Conservation (phyloP, 2,113 vertebrate genomes). For the Phycodurus eques region DNA sequence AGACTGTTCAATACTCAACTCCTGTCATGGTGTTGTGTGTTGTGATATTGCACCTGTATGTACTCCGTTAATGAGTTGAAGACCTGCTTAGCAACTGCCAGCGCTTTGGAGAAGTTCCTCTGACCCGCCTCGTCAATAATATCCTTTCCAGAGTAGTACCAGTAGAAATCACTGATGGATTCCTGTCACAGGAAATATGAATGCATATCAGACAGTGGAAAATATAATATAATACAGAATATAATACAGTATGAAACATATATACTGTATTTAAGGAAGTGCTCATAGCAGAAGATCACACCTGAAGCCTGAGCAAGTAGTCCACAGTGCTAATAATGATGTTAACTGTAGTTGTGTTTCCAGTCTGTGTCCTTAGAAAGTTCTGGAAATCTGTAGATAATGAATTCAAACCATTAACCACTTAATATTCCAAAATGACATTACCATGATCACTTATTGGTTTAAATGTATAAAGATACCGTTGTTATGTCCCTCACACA, state of each 20-base stretch:
- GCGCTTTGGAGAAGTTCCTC: slow-evolving; percentile 94
- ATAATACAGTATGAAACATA: not conserved
- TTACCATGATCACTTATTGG: not conserved
- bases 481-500: slow-evolving; percentile 97
- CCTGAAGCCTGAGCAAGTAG: slow-evolving; percentile 94
- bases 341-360: slow-evolving; percentile 96
- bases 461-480: slow-evolving; percentile 71
- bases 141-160: slow-evolving; percentile 98
- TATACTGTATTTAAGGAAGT: not conserved
- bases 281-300: slow-evolving; percentile 38
- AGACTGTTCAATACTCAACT: not conserved
- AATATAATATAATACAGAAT: not conserved
- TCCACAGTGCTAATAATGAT: slow-evolving; percentile 98
- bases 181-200: slow-evolving; percentile 74
- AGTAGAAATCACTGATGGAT: slow-evolving; percentile 99
- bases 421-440: not conserved
- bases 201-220: not conserved
- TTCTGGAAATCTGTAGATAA: slow-evolving; percentile 89
- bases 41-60: slow-evolving; percentile 82
- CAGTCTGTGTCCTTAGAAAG: slow-evolving; percentile 94
- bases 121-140: slow-evolving; percentile 94
- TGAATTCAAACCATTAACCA: not conserved
- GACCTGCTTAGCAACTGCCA: slow-evolving; percentile 95
- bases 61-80: slow-evolving; percentile 99
- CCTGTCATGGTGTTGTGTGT: not conserved